phyloP scores from a whole-genome alignment of 37 sponge, comb jelly and placozoan species.

The Aplysina aerophoba region DNA sequence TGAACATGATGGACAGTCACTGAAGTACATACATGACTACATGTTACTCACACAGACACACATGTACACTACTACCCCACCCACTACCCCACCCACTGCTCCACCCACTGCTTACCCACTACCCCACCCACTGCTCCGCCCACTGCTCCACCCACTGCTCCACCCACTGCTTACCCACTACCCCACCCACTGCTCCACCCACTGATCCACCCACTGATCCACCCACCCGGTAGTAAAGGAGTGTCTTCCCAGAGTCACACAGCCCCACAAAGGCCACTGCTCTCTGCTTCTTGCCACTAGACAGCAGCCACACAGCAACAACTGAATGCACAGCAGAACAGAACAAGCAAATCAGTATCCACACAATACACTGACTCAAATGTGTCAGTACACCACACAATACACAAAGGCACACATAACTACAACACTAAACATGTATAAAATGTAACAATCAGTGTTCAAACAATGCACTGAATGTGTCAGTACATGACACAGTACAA shows the following conservation, averaged over 20 bases:
- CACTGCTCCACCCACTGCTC: too few species aligned
- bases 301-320: slow-evolving; percentile 14
- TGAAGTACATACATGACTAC: too few species aligned
- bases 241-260: slow-evolving; percentile 74
- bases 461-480: too few species aligned
- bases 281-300: slow-evolving; percentile 32
- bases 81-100: too few species aligned
- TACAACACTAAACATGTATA: not conserved
- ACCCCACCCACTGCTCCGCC: too few species aligned
- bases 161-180: too few species aligned
- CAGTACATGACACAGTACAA: too few species aligned
- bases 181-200: not conserved
- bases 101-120: too few species aligned
- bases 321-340: slow-evolving; percentile 21
- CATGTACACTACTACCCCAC: not conserved
- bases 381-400: not conserved
- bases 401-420: not conserved
- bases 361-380: not conserved
- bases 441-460: too few species aligned
- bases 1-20: not conserved
- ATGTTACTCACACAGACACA: too few species aligned
- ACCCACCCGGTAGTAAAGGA: slow-evolving; percentile 62
- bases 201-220: not conserved
- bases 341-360: not conserved
- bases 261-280: slow-evolving; percentile 59